Base-by-base conservation (phyloP, 2,797 vertebrate genomes). In the Amblyopsis hoosieri region DNA sequence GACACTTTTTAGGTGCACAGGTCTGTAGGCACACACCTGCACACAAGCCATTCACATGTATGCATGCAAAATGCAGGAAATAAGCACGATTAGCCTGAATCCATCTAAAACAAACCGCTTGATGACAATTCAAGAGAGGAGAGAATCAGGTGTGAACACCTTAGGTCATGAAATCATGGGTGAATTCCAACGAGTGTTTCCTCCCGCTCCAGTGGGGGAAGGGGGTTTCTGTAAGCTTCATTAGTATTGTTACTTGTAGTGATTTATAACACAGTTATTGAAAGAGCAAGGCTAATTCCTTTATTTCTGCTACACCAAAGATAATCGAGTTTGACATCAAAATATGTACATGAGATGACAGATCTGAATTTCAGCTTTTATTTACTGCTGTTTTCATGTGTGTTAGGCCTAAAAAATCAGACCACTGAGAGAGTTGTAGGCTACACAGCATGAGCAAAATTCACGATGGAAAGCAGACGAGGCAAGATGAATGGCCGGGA, bases 81-180 rank as follows among this genome's bases (percentile, higher is more conserved):
- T 33, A 63, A 74, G 54, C 65, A 69, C 73, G 85, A 12, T 5
- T 50, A 50, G 1, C 12, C 70, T 69, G 84, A 71, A 72, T 61
- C 52, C 71, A 67, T 63, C 48, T 48, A 56, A 80, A 86, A 83
- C 68, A 82, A 87, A 85, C 74, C 80, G 75, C 71, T 71, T 85
- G 72, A 83, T 89, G 82, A 82, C 67, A 74, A 81, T 84, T 84
- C 85, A 65, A 69, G 77, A 81, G 83, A 74, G 76, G 53, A 56
- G 58, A 67, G 79, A 83, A 83, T 85, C 85, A 85, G 84, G 80
- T 86, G 84, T 64, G 83, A 82, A 48, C 78, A 73, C 76, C n/a
- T 60, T 60, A 55, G 78, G 86, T 81, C 76, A 73, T 83, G 47
- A 82, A 85, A 78, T 82, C 79, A 78, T 74, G 77, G 81, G 82